Percentiles rank a stretch among this genome's conserved stretches.
Evolutionary conservation across 2,797 vertebrate species (phyloP).

Genomic region (Poeciliopsis paucimaculata): DNA sequence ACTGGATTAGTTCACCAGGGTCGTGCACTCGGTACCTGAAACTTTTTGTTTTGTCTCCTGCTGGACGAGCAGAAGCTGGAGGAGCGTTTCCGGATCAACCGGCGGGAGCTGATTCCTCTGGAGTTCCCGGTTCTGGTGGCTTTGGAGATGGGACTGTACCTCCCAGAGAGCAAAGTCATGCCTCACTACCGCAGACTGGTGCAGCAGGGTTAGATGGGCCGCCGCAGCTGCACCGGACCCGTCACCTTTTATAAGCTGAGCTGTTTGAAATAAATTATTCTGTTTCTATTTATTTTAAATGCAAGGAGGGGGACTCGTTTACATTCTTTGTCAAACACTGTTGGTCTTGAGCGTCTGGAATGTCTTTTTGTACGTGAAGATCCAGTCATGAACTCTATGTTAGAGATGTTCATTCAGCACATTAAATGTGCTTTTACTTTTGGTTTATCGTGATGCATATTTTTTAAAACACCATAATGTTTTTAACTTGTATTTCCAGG

Average conservation of each 20-base stretch:
- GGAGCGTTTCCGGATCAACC: slow-evolving; percentile 95
- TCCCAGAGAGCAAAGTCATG: slow-evolving; percentile 95
- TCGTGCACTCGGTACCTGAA: background rate
- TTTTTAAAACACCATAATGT: slow-evolving; percentile 21
- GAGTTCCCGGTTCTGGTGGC: slow-evolving; percentile 97
- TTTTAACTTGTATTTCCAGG: slow-evolving; percentile 36
- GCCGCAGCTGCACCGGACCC: background rate
- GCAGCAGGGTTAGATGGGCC: slow-evolving; percentile 84
- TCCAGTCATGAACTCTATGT: slow-evolving; percentile 72
- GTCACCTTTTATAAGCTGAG: slow-evolving; percentile 54
- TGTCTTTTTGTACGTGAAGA: slow-evolving; percentile 25
- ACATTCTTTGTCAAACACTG: slow-evolving; percentile 33
- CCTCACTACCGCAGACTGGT: slow-evolving; percentile 95
- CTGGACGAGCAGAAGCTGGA: slow-evolving; percentile 88
- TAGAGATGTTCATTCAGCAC: slow-evolving; percentile 75
- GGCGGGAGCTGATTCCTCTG: slow-evolving; percentile 91
- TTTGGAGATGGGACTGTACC: slow-evolving; percentile 96
- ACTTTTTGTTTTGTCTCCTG: background rate
- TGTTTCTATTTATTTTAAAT: slow-evolving; percentile 51
- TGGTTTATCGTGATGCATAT: background rate
- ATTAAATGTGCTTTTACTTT: slow-evolving; percentile 66
- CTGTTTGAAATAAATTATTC: slow-evolving; percentile 38
- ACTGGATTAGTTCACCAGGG: background rate
- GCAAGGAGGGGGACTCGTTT: slow-evolving; percentile 26
- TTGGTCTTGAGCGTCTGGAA: background rate